Percentiles rank a stretch among this genome's conserved stretches.
phyloP scores from a whole-genome alignment of 2,797 vertebrate genomes.

The Pipistrellus kuhlii region DNA sequence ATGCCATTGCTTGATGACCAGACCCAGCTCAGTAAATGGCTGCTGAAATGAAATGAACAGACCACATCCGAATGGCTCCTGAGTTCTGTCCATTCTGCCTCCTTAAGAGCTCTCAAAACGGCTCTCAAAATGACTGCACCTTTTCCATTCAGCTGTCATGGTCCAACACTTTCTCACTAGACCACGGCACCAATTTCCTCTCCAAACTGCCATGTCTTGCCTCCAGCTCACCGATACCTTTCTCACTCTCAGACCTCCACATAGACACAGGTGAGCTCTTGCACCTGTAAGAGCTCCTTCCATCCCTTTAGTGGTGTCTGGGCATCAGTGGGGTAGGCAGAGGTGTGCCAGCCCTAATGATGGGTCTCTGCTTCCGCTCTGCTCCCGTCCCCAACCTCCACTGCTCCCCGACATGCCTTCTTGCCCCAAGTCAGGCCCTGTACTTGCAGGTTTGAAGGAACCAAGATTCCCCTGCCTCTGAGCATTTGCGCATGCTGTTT shows the following conservation, averaged over 20 bases:
- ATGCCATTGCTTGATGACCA: not conserved
- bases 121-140: not conserved
- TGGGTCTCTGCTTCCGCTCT: not conserved
- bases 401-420: accelerated
- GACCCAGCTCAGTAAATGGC: not conserved
- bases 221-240: not conserved
- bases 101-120: not conserved
- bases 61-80: not conserved
- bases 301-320: not conserved
- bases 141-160: not conserved
- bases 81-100: not conserved
- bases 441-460: not conserved
- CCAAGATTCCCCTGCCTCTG: not conserved
- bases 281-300: not conserved
- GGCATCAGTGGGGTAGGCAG: not conserved
- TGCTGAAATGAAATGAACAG: not conserved
- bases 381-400: no score
- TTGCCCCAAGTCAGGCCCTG: not conserved
- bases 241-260: not conserved
- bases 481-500: not conserved
- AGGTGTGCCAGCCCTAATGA: not conserved
- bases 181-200: accelerated
- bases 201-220: not conserved
- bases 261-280: not conserved
- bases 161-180: not conserved